Percentiles rank a stretch among this genome's conserved stretches.
Evolutionary conservation across 2,888 invertebrate genomes (phyloP).

Genomic region (Leptura quadrifasciata): DNA sequence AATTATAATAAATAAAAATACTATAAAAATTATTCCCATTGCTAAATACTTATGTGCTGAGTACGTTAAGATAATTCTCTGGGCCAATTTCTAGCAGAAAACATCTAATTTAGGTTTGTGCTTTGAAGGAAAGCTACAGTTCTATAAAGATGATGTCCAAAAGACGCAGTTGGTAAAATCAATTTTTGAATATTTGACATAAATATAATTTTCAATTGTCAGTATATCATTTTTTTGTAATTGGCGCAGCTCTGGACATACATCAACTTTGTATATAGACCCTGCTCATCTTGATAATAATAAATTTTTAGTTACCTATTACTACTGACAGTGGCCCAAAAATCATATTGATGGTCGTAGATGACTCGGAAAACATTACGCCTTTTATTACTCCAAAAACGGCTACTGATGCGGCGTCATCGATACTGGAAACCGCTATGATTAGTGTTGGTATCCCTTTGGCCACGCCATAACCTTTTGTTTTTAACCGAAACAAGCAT

Average conservation of each 20-base stretch:
- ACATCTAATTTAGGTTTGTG: too few species aligned
- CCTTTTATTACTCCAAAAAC: conserved; percentile 92
- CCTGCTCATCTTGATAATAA: not conserved
- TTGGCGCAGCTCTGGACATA: not conserved
- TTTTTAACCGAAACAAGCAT: conserved; percentile 89
- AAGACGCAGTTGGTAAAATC: too few species aligned
- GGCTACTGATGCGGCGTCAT: conserved; percentile 96
- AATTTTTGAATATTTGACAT: too few species aligned
- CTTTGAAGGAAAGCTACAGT: too few species aligned
- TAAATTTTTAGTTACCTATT: conserved; percentile 74
- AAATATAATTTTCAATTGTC: too few species aligned
- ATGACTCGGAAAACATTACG: conserved; percentile 88
- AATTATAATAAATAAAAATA: too few species aligned
- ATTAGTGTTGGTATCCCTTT: conserved; percentile 97
- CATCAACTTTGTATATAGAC: not conserved
- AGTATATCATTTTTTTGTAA: too few species aligned
- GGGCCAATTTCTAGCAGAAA: too few species aligned
- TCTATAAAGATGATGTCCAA: too few species aligned
- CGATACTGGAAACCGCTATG: conserved; percentile 95
- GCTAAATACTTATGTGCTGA: too few species aligned
- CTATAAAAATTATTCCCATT: too few species aligned
- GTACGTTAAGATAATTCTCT: too few species aligned
- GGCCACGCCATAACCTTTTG: conserved; percentile 92
- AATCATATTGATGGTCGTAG: conserved; percentile 80
- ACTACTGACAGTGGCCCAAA: conserved; percentile 65